Evolutionary conservation across 2,113 vertebrate genomes (phyloP).

Genomic region (Pimephales promelas): DNA sequence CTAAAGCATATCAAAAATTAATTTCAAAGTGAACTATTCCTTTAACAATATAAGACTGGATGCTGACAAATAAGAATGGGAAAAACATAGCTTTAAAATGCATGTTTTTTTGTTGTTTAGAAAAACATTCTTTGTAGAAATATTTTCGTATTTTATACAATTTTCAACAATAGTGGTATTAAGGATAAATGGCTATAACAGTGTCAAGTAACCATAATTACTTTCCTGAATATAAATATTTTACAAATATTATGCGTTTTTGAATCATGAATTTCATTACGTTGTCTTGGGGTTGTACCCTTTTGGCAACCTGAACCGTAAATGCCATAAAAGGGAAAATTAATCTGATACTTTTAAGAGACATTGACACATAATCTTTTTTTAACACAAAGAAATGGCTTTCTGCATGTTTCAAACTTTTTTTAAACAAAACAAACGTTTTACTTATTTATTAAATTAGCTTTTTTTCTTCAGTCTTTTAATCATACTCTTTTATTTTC

Average conservation of each 20-base stretch:
- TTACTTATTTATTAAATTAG: too few relatives aligned
- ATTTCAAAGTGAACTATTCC: too few relatives aligned
- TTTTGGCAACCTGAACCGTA: background rate
- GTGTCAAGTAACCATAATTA: background rate
- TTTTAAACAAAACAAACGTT: too few relatives aligned
- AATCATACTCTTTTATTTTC: background rate
- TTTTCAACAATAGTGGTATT: background rate
- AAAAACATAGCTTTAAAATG: too few relatives aligned
- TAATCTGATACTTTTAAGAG: background rate
- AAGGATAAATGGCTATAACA: background rate
- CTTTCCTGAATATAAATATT: too few relatives aligned
- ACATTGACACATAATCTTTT: background rate
- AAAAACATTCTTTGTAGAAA: background rate
- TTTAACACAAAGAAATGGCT: background rate
- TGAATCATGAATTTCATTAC: background rate
- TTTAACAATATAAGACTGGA: background rate
- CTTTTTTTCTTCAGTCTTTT: background rate
- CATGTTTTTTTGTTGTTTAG: too few relatives aligned
- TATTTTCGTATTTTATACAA: background rate
- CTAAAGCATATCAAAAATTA: too few relatives aligned
- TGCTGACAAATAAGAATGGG: background rate
- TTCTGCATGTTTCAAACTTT: background rate
- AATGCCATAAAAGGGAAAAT: background rate
- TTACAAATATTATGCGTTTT: background rate
- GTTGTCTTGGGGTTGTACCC: background rate